phyloP scores from a whole-genome alignment of 1,140 invertebrate species.

The Drosophila kohkoa region DNA sequence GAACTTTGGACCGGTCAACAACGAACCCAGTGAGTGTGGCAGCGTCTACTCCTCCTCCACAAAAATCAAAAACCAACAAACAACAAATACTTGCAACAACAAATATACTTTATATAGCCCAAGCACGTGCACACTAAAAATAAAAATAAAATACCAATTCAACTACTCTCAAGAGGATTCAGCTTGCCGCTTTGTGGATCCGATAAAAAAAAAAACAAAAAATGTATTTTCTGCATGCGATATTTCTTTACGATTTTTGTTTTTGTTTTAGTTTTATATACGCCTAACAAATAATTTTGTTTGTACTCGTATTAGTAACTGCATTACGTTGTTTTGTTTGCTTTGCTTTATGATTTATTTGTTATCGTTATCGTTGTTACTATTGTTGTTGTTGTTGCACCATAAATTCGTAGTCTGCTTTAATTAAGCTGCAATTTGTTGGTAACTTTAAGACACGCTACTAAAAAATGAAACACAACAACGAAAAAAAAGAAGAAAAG shows the following conservation, averaged over 20 bases:
- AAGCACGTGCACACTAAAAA: constrained; percentile 72
- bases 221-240: constrained; percentile 15
- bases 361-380: constrained; percentile 20
- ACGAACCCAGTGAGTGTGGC: constrained; percentile 90
- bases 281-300: constrained; percentile 41
- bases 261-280: constrained; percentile 7
- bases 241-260: not conserved
- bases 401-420: constrained; percentile 45
- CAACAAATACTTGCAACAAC: constrained; percentile 26
- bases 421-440: constrained; percentile 56
- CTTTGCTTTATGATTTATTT: constrained; percentile 34
- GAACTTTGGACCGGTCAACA: constrained; percentile 89
- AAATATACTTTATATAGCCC: constrained; percentile 34
- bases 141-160: not conserved
- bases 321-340: constrained; percentile 31
- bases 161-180: constrained; percentile 17
- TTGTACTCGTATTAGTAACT: constrained; percentile 17
- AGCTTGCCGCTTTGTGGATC: constrained; percentile 29
- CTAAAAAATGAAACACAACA: constrained; percentile 42
- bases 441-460: constrained; percentile 46
- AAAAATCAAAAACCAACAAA: constrained; percentile 42
- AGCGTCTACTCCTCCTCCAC: constrained; percentile 36
- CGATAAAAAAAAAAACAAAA: constrained; percentile 1
- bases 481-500: not conserved
- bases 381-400: constrained; percentile 39